phyloP scores from a whole-genome alignment of 2,888 invertebrate genomes.

The Cosmia trapezina region DNA sequence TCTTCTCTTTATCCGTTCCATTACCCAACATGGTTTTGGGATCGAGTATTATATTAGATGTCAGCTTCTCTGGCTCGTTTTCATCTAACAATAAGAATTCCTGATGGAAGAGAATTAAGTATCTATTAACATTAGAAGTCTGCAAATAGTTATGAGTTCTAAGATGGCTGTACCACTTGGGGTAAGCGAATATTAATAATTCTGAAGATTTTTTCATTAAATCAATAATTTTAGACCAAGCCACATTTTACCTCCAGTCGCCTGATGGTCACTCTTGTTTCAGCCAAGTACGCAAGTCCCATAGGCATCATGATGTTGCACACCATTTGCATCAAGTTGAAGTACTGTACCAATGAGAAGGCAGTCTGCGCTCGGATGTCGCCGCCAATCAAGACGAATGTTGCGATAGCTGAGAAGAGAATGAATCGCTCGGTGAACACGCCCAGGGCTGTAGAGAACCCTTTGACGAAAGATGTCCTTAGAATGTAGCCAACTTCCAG shows the following conservation, averaged over 20 bases:
- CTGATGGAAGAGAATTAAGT: constrained; percentile 68
- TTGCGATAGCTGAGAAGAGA: constrained; percentile 94
- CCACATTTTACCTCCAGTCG: constrained; percentile 90
- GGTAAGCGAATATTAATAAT: no score
- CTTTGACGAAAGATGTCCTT: constrained; percentile 92
- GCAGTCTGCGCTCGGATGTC: constrained; percentile 91
- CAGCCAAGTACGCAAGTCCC: constrained; percentile 91
- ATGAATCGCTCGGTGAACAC: constrained; percentile 96
- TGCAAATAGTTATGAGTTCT: neutral
- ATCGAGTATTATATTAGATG: constrained; percentile 24
- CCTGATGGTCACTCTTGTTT: constrained; percentile 91
- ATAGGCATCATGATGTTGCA: constrained; percentile 92
- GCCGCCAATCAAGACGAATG: constrained; percentile 93
- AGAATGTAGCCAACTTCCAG: constrained; percentile 92
- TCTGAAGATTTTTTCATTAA: neutral
- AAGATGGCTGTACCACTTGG: neutral
- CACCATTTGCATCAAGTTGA: constrained; percentile 92
- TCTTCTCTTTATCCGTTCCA: constrained; percentile 40
- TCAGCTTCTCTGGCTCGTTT: constrained; percentile 71
- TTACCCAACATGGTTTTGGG: constrained; percentile 39
- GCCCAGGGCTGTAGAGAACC: constrained; percentile 91
- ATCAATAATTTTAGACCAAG: neutral
- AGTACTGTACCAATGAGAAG: constrained; percentile 94
- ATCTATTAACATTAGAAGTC: neutral
- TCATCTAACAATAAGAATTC: constrained; percentile 86